Evolutionary conservation across 2,113 vertebrate genomes (phyloP), one percentile per base, ranked within the genome.

Genomic region (Pygoscelis antarcticus): DNA sequence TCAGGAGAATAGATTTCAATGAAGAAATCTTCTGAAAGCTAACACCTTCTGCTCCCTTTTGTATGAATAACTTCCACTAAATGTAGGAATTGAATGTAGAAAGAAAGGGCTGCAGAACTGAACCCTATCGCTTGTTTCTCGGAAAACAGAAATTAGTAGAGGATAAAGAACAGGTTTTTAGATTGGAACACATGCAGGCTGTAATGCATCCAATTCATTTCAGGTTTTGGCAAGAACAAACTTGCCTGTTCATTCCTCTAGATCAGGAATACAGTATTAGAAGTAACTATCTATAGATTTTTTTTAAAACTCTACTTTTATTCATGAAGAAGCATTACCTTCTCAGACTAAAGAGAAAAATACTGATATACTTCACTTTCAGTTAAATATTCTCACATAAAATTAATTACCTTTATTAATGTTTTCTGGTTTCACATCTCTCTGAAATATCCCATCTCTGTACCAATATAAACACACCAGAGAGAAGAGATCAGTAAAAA

Each of bases 361-460:
- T 15, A 60, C 23, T 20, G 57, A 75, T 20, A 32, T 14, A 49
- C 9, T 70, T 61, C 47, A 66, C 27, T 58, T 90, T 62, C 76
- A 93, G 36, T 71, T 81, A 49, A 72, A 68, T 55, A 84, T 7
- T 46, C 65, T 93, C 55, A 94, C 10, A 40, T 17, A 58, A 92
- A 83, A 86, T 27, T 51, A 86, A 98, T 98, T 97, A 99, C 99
- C 97, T 98, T 99, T 95, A 99, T 98, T 76, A 99, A 96, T 98
- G 76, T 99, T 99, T 98, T 99, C 99, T 80, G 98, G 98, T 96
- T 99, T 99, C 72, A 99, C 98, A 51, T 99, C 98, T 98, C 99
- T 98, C 92, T 99, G 99, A 98, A 99, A 99, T 95, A 99, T 98
- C 66, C 98, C 98, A 96, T 98, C 99, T 94, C 99, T 99, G 93